Evolutionary conservation across 64 coral and sea anemone genomes (phyloP).

Genomic region (Porites lutea): DNA sequence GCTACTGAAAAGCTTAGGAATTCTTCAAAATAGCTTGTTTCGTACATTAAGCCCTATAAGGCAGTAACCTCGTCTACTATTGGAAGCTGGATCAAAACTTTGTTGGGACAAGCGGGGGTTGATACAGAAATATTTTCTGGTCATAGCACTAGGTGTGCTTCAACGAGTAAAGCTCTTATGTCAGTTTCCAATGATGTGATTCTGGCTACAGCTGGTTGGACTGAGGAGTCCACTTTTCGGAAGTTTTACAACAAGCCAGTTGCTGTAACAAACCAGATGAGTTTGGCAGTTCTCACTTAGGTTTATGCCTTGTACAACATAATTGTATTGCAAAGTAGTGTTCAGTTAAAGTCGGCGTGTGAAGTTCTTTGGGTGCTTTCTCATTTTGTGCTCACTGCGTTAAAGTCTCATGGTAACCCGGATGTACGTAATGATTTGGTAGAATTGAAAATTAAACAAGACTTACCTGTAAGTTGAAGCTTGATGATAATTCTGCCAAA

Average conservation of each 20-base stretch:
- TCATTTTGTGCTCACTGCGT: neutral
- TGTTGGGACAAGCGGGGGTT: no score
- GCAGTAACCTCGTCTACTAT: conserved; percentile 56
- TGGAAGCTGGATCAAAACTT: neutral
- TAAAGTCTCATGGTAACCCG: conserved; percentile 42
- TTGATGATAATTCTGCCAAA: conserved; percentile 45
- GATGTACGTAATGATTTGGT: conserved; percentile 56
- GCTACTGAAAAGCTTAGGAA: conserved; percentile 19
- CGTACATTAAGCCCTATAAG: conserved; percentile 63
- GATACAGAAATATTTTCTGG: no score
- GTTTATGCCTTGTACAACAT: neutral
- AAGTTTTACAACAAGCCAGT: conserved; percentile 63
- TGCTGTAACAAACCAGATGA: conserved; percentile 13
- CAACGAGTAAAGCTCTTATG: conserved; percentile 29
- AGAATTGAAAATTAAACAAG: conserved; percentile 44
- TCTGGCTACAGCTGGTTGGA: conserved; percentile 55
- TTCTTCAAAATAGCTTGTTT: conserved; percentile 54
- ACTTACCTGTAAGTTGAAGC: conserved; percentile 46
- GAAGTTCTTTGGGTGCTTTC: neutral
- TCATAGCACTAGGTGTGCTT: no score
- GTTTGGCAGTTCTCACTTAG: conserved; percentile 21
- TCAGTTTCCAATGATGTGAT: conserved; percentile 55
- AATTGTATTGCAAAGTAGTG: neutral
- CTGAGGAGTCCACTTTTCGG: conserved; percentile 52
- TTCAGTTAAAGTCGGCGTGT: neutral